Base-by-base conservation (phyloP, 2,113 vertebrate genomes). In the Uropsilus gracilis region DNA sequence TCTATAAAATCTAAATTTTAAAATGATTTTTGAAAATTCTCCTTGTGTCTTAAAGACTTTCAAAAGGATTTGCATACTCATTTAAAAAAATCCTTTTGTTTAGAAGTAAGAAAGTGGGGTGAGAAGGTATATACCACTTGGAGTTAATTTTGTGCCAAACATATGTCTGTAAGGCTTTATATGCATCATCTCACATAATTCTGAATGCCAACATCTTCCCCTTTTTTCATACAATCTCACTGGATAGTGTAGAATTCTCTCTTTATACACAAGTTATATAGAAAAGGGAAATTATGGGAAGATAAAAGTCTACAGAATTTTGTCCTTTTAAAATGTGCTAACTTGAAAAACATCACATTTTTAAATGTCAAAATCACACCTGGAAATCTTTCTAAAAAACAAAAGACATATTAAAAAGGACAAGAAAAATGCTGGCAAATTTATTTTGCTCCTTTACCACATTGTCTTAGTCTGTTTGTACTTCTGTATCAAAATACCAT, bases 1-100 rank as follows among this genome's bases (percentile, higher is more conserved):
- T 66, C 26, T 78, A 44, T 44, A n/a, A 87, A 84, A 85, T 48
- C 50, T 72, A 82, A 87, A 82, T 44, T 69, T 88, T n/a, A 81
- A 75, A 39, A 17, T 73, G 11, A 34, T 17, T 72, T 78, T 91
- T 95, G 69, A 6, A 9, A 84, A 53, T 50, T 81, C 14, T 90
- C 12, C 82, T 73, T 48, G 32, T 46, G 44, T 34, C 20, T 34
- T 55, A 84, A 89, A 24, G 30, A 57, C 78, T 87, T 91, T 71
- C 42, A 76, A 34, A 87, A 77, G 12, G 18, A 71, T 71, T 75
- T 93, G 37, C 24, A 59, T 24, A 55, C n/a, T n/a, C n/a, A n/a
- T n/a, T n/a, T n/a, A n/a, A n/a, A n/a, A n/a, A n/a, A n/a, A n/a
- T n/a, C n/a, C 8, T 55, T 12, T 71, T 53, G 61, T 93, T 81